These are phyloP conservation scores for Toxotes chatareus DNA, from an alignment of 2,113 vertebrate species.

Conservation along the genomic window DNA sequence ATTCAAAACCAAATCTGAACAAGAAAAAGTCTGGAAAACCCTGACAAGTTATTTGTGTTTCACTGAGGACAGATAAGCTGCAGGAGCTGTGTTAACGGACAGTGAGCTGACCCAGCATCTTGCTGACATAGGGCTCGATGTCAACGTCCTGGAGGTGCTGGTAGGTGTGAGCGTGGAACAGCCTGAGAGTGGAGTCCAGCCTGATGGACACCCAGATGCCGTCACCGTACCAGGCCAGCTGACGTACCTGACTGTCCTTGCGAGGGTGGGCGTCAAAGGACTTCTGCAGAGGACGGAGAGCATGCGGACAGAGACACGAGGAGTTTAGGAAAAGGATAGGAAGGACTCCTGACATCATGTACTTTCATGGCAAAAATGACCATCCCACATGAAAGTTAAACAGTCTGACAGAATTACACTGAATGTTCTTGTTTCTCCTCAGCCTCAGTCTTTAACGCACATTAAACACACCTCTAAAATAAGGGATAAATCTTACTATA, in stretches of 20 bases:
- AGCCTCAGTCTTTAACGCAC: background rate
- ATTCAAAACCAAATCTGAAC: background rate
- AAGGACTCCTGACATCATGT: too few species aligned
- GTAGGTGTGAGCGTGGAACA: conserved; percentile 96
- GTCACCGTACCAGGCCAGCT: conserved; percentile 97
- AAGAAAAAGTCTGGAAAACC: background rate
- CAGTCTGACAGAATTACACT: background rate
- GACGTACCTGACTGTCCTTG: conserved; percentile 96
- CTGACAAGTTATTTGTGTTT: background rate
- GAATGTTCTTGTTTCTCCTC: too few species aligned
- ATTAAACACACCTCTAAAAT: background rate
- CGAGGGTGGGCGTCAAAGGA: conserved; percentile 97
- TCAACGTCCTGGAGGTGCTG: conserved; percentile 98
- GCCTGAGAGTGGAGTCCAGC: conserved; percentile 94
- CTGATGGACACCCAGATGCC: conserved; percentile 99
- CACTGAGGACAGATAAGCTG: background rate
- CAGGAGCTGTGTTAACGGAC: background rate
- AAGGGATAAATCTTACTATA: conserved; percentile 1
- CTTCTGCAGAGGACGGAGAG: conserved; percentile 83
- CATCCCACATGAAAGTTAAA: background rate
- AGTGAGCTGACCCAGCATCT: conserved; percentile 92
- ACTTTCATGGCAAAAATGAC: too few species aligned
- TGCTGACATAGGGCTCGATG: conserved; percentile 99
- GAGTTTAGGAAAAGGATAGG: background rate
- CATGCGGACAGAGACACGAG: background rate